These are phyloP conservation scores for Cyphomyrmex costatus DNA, from an alignment of 1,140 invertebrate genomes.

Conservation along the genomic window DNA sequence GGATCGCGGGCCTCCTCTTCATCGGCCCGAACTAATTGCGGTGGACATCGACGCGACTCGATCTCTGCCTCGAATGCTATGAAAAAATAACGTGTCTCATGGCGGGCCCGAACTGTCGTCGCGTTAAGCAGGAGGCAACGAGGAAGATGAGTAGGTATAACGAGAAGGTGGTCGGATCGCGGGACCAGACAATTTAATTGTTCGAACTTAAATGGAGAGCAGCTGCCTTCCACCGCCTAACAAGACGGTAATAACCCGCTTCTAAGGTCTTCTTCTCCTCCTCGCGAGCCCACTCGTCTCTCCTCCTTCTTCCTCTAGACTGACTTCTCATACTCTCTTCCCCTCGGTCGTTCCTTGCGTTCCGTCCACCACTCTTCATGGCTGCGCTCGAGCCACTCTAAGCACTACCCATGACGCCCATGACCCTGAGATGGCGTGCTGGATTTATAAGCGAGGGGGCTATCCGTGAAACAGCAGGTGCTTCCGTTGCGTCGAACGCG, in stretches of 20 bases:
- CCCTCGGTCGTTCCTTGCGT: not conserved
- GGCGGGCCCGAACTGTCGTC: conserved; percentile 69
- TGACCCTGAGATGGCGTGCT: conserved; percentile 84
- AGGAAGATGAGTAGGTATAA: conserved; percentile 70
- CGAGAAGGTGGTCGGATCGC: conserved; percentile 54
- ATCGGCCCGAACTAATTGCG: conserved; percentile 62
- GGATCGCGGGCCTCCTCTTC: not conserved
- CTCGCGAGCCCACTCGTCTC: conserved; percentile 69
- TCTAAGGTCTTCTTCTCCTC: conserved; percentile 64
- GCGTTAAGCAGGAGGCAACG: conserved; percentile 62
- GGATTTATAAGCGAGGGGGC: conserved; percentile 84
- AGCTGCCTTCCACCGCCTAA: conserved; percentile 84
- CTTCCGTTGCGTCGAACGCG: conserved; percentile 76
- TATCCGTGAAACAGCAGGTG: conserved; percentile 83
- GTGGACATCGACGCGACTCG: conserved; percentile 37
- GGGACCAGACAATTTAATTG: conserved; percentile 84
- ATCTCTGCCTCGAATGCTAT: conserved; percentile 58
- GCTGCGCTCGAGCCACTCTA: conserved; percentile 54
- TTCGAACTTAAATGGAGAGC: conserved; percentile 85
- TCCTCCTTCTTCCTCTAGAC: conserved; percentile 54
- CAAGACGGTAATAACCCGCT: conserved; percentile 85
- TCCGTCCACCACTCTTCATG: not conserved
- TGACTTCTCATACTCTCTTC: conserved; percentile 46
- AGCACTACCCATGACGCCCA: conserved; percentile 70
- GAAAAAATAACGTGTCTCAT: conserved; percentile 70